Evolutionary conservation across 2,797 vertebrate species (phyloP).

Genomic region (Brachyalestes nurse): DNA sequence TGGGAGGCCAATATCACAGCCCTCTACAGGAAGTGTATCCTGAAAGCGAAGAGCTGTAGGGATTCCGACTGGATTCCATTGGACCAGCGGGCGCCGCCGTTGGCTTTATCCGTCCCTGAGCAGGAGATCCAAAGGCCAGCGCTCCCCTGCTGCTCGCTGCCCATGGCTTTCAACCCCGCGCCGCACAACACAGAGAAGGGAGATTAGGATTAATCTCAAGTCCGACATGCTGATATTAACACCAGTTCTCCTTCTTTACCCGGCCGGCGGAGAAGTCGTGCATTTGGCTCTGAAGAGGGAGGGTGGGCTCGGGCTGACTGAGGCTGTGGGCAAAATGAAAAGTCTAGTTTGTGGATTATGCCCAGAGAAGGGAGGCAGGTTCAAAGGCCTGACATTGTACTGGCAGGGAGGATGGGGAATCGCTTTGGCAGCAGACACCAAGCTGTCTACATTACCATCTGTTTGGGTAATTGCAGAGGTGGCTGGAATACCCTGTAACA

Average conservation of each 20-base stretch:
- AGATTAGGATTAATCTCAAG: slow-evolving; percentile 72
- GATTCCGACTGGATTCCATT: slow-evolving; percentile 52
- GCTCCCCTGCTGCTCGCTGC: slow-evolving; percentile 66
- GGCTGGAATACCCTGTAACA: neutral
- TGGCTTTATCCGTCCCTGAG: slow-evolving; percentile 64
- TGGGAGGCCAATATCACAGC: slow-evolving; percentile 59
- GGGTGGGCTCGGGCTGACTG: slow-evolving; percentile 56
- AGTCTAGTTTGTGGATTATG: slow-evolving; percentile 74
- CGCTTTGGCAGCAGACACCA: slow-evolving; percentile 34
- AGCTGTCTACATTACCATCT: slow-evolving; percentile 44
- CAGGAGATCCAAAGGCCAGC: slow-evolving; percentile 64
- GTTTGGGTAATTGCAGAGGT: slow-evolving; percentile 2
- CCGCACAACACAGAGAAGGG: slow-evolving; percentile 63
- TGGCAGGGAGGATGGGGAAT: slow-evolving; percentile 43
- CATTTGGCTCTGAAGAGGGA: slow-evolving; percentile 49
- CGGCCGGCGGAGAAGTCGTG: slow-evolving; percentile 33
- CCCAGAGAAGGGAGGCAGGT: slow-evolving; percentile 56
- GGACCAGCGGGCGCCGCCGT: slow-evolving; percentile 64
- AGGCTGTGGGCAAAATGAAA: slow-evolving; percentile 71
- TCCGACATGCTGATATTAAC: slow-evolving; percentile 67
- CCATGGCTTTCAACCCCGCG: slow-evolving; percentile 70
- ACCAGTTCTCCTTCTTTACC: slow-evolving; percentile 53
- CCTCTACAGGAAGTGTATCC: slow-evolving; percentile 61
- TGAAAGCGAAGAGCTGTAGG: slow-evolving; percentile 59
- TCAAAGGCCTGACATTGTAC: slow-evolving; percentile 61